A percentile compares a stretch with the other conserved stretches of the same genome.
Conservation (phyloP, 2,888 invertebrate genomes). For the Anarsia innoxiella region DNA sequence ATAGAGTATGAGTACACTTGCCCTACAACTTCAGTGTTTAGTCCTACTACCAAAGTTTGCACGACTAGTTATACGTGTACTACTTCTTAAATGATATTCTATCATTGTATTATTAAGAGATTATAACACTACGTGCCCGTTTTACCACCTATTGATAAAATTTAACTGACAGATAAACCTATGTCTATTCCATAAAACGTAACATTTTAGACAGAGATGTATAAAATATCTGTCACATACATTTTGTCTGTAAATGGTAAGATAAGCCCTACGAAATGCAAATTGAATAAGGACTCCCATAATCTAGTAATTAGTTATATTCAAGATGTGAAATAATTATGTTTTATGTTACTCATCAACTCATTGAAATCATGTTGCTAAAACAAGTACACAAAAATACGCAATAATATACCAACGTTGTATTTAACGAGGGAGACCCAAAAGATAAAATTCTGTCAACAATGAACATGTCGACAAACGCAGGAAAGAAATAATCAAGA, state of each 20-base stretch:
- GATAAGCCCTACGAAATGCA: neutral
- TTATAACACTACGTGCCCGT: neutral
- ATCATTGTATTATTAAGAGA: neutral
- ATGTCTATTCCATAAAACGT: neutral
- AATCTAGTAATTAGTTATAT: no score
- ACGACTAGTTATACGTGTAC: slow-evolving; percentile 53
- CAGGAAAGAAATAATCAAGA: no score
- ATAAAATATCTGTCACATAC: neutral
- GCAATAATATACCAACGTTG: no score
- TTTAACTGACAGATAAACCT: no score
- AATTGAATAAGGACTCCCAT: no score
- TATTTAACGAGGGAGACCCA: no score
- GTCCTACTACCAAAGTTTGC: slow-evolving; percentile 43
- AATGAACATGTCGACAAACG: no score
- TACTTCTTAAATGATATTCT: slow-evolving; percentile 8
- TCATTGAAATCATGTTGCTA: no score
- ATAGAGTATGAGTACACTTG: slow-evolving; percentile 51
- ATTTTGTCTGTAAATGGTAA: neutral
- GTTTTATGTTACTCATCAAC: no score
- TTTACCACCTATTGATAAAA: neutral
- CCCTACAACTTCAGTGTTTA: slow-evolving; percentile 55
- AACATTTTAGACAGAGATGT: neutral
- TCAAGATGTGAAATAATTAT: no score
- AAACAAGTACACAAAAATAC: no score
- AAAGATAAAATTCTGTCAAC: no score